These are phyloP conservation scores for Eudorcas thomsonii DNA, from an alignment of 2,113 vertebrate species.

Conservation along the genomic window DNA sequence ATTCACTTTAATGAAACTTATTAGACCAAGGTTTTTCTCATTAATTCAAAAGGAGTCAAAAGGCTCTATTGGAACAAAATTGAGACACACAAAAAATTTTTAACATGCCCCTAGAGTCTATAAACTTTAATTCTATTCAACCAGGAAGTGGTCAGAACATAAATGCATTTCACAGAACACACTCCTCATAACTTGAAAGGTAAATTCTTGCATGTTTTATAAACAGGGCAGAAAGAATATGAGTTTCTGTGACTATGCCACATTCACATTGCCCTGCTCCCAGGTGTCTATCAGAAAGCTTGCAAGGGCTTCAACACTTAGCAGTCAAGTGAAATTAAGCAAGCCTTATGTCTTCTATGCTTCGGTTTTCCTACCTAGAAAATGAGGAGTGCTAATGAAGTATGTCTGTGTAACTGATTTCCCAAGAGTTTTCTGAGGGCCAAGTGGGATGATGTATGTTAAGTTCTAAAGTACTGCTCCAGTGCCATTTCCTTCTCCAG, in stretches of 20 bases:
- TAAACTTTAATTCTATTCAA: constrained; percentile 49
- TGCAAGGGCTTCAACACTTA: neutral
- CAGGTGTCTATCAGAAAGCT: neutral
- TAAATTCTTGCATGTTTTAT: constrained; percentile 31
- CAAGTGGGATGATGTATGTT: neutral
- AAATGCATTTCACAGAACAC: constrained; percentile 42
- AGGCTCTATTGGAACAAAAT: constrained; percentile 36
- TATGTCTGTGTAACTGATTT: neutral
- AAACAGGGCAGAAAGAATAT: neutral
- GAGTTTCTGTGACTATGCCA: neutral
- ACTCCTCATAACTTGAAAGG: neutral
- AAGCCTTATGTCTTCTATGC: neutral
- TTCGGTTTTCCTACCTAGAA: neutral
- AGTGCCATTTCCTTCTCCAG: neutral
- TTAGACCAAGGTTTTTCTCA: constrained; percentile 50
- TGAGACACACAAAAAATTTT: neutral
- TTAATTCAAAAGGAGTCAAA: constrained; percentile 49
- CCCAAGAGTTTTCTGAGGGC: neutral
- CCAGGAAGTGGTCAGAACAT: constrained; percentile 4
- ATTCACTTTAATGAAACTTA: constrained; percentile 55
- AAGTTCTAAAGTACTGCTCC: neutral
- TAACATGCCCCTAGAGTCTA: constrained; percentile 37
- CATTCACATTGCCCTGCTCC: neutral
- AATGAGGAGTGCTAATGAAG: neutral
- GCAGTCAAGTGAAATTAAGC: neutral